phyloP scores from a whole-genome alignment of 2,797 vertebrate genomes.

The Discoglossus pictus region DNA sequence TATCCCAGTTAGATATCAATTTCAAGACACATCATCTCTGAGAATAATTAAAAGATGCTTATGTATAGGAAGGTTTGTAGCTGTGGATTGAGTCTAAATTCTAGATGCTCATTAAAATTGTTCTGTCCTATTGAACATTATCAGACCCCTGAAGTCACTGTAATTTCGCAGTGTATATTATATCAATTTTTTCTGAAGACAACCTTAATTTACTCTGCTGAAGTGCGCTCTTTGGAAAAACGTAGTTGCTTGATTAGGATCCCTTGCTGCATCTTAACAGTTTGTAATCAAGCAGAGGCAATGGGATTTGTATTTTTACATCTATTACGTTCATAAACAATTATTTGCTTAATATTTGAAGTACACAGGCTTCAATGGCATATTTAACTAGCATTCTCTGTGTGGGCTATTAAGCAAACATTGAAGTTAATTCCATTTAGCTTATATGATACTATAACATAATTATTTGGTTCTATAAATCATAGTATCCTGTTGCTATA shows the following conservation, averaged over 20 bases:
- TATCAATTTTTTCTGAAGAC: conserved; percentile 23
- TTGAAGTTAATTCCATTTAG: conserved; percentile 1
- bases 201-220: conserved; percentile 27
- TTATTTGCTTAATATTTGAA: conserved; percentile 78
- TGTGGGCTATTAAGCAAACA: neutral
- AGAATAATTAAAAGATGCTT: conserved; percentile 54
- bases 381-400: conserved; percentile 60
- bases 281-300: conserved; percentile 60
- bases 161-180: conserved; percentile 32
- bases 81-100: conserved; percentile 14
- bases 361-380: conserved; percentile 69
- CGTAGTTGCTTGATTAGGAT: conserved; percentile 59
- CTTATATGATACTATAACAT: conserved; percentile 1
- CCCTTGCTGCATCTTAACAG: conserved; percentile 58
- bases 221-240: conserved; percentile 42
- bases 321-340: conserved; percentile 70
- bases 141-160: conserved; percentile 38
- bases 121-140: conserved; percentile 18
- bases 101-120: conserved; percentile 20
- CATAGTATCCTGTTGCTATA: neutral
- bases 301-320: conserved; percentile 67
- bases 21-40: conserved; percentile 58
- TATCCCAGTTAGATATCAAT: conserved; percentile 49
- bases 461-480: neutral
- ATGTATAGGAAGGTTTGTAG: conserved; percentile 18